Evolutionary conservation across 2,888 invertebrate species (phyloP).

Genomic region (Acleris holmiana): DNA sequence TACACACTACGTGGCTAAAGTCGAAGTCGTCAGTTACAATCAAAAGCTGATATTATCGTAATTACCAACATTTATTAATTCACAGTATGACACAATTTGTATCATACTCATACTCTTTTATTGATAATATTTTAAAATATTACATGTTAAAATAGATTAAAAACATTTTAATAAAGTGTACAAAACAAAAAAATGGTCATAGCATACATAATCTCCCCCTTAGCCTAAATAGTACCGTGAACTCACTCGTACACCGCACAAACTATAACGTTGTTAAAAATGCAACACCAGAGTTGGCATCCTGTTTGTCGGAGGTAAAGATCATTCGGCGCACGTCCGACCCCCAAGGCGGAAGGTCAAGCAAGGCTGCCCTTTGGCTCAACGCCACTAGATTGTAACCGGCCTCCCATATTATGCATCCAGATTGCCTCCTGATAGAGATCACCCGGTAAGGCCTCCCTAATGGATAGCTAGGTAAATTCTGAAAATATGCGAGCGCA

Average conservation of each 20-base stretch:
- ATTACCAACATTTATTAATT: no score
- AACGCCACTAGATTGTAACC: constrained; percentile 61
- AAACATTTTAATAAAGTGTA: no score
- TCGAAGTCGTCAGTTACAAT: no score
- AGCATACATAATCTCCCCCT: no score
- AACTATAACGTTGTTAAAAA: constrained; percentile 41
- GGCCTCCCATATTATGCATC: constrained; percentile 52
- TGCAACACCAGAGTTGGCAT: constrained; percentile 38
- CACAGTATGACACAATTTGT: no score
- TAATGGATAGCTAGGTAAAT: constrained; percentile 36
- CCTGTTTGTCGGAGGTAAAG: constrained; percentile 31
- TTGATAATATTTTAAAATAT: no score
- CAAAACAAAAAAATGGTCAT: no score
- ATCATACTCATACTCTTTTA: no score
- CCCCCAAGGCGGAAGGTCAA: constrained; percentile 52
- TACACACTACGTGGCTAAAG: no score
- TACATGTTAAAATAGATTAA: no score
- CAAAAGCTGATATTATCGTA: no score
- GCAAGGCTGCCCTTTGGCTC: constrained; percentile 48
- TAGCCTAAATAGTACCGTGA: no score
- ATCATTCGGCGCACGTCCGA: constrained; percentile 57
- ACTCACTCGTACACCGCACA: background rate
- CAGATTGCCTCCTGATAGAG: constrained; percentile 51
- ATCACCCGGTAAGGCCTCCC: constrained; percentile 44
- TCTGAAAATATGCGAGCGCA: background rate